A percentile compares a stretch with the other conserved stretches of the same genome.
These are phyloP conservation scores for Ruditapes philippinarum DNA, from an alignment of 1,140 invertebrate genomes.

Conservation along the genomic window DNA sequence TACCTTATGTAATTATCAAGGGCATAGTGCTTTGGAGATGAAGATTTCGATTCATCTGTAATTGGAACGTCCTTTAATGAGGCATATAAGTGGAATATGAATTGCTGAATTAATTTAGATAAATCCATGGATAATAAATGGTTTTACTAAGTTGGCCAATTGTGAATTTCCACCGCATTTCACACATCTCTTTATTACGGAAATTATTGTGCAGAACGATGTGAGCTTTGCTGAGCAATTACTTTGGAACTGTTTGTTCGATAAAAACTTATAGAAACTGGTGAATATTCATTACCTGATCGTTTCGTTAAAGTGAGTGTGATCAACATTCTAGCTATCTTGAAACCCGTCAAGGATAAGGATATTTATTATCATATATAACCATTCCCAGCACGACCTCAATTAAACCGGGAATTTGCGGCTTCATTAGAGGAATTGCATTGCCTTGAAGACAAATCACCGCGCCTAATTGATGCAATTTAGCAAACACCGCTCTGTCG, in stretches of 20 bases:
- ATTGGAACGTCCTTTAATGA: not conserved
- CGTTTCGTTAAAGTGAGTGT: not conserved
- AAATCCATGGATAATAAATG: not conserved
- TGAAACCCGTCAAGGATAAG: not conserved
- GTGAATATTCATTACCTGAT: constrained; percentile 25
- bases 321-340: not conserved
- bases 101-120: not conserved
- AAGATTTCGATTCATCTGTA: not conserved
- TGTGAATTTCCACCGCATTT: constrained; percentile 19
- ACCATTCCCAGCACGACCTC: constrained; percentile 30
- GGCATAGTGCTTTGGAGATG: not conserved
- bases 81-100: not conserved
- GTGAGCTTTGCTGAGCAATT: not conserved
- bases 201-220: not conserved
- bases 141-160: not conserved
- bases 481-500: constrained; percentile 25
- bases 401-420: constrained; percentile 30
- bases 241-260: not conserved
- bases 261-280: not conserved
- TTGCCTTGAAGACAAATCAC: constrained; percentile 31
- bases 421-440: constrained; percentile 29
- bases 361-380: constrained; percentile 36
- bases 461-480: constrained; percentile 20
- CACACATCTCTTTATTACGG: not conserved
- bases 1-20: not conserved